Evolutionary conservation across 2,888 invertebrate genomes (phyloP).

Genomic region (Apodemia hepburni): DNA sequence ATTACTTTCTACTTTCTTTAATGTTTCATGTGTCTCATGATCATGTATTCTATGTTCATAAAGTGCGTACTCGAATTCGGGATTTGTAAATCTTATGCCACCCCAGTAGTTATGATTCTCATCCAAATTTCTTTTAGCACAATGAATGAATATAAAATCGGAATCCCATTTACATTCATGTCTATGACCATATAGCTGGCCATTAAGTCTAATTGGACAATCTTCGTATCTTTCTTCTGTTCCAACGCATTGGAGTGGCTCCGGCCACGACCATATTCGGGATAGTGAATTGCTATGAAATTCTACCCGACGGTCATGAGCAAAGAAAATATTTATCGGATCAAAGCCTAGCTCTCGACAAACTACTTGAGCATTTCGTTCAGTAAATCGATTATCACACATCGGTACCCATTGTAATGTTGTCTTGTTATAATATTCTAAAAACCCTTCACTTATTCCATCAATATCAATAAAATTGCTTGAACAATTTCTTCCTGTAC

Average conservation of each 20-base stretch:
- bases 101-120: conserved; percentile 93
- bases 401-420: conserved; percentile 98
- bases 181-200: conserved; percentile 91
- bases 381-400: conserved; percentile 97
- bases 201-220: conserved; percentile 94
- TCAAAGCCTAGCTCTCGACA: conserved; percentile 96
- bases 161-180: conserved; percentile 95
- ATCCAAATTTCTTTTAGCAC: conserved; percentile 86
- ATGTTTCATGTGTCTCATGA: conserved; percentile 86
- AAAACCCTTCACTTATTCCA: conserved; percentile 88
- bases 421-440: conserved; percentile 97
- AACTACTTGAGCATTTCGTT: conserved; percentile 97
- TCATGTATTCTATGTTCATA: conserved; percentile 92
- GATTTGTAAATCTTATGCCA: conserved; percentile 94
- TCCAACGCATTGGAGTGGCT: conserved; percentile 92
- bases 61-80: conserved; percentile 92
- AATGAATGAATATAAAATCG: conserved; percentile 95
- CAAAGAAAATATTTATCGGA: conserved; percentile 93
- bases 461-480: conserved; percentile 73
- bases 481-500: conserved; percentile 86
- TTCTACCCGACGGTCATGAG: conserved; percentile 91
- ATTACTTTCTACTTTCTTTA: conserved; percentile 86
- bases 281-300: conserved; percentile 93
- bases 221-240: conserved; percentile 88
- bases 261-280: conserved; percentile 96